Percentiles rank a stretch among this genome's conserved stretches.
phyloP scores from a whole-genome alignment of 2,113 vertebrate genomes.

The Bothrops jararaca region DNA sequence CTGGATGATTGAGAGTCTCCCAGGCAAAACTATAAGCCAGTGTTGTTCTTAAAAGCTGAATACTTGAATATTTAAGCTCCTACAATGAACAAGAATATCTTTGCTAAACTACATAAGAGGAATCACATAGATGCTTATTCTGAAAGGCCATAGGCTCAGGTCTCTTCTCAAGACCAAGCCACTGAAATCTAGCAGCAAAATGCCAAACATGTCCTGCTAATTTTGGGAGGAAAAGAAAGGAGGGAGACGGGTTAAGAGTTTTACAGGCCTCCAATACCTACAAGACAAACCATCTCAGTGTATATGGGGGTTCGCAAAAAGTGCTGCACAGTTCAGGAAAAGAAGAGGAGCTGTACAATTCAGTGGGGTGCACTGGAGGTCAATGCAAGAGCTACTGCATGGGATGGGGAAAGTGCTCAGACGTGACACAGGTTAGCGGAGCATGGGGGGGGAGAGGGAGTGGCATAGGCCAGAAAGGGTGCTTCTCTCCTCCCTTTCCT shows the following conservation, averaged over 20 bases:
- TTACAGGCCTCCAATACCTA: neutral
- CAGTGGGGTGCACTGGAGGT: neutral
- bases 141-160: neutral
- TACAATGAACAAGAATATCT: neutral
- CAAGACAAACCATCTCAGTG: neutral
- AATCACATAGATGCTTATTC: neutral
- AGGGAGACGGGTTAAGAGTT: neutral
- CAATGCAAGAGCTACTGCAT: neutral
- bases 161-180: neutral
- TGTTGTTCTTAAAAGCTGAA: constrained; percentile 25
- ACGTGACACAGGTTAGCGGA: neutral
- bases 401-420: neutral
- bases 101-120: neutral
- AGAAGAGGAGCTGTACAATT: neutral
- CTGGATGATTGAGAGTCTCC: neutral
- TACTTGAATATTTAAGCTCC: neutral
- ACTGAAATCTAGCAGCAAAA: neutral
- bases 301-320: neutral
- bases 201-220: neutral
- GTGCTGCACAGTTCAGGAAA: neutral
- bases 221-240: neutral
- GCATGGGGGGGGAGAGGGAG: fast-evolving
- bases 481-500: neutral
- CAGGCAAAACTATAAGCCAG: constrained; percentile 30
- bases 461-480: neutral